phyloP scores from a whole-genome alignment of 1,140 invertebrate genomes.

The Heliconius nattereri region DNA sequence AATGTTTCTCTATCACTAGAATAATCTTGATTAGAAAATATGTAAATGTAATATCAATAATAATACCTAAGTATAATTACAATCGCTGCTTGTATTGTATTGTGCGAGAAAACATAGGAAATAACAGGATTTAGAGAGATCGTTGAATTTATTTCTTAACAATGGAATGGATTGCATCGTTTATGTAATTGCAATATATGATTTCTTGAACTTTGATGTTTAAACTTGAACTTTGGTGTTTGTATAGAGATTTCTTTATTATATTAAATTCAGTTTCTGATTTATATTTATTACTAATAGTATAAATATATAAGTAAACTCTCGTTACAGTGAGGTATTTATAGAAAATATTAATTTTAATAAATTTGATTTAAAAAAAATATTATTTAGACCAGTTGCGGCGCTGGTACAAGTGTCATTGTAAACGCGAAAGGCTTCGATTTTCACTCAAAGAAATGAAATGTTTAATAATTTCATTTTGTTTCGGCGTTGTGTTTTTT shows the following conservation, averaged over 20 bases:
- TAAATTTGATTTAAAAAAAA: too few species aligned
- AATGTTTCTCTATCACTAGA: not conserved
- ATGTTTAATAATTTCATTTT: too few species aligned
- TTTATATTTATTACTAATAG: not conserved
- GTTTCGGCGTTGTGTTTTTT: too few species aligned
- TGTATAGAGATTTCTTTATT: not conserved
- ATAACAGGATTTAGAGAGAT: constrained; percentile 48
- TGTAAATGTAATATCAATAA: constrained; percentile 43
- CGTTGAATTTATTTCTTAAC: constrained; percentile 34
- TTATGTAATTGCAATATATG: constrained; percentile 36
- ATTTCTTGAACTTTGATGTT: constrained; percentile 20
- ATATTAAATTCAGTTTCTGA: not conserved
- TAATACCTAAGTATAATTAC: constrained; percentile 39
- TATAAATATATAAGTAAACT: too few species aligned
- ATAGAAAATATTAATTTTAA: not conserved
- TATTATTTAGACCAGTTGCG: too few species aligned
- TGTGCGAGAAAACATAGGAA: constrained; percentile 59
- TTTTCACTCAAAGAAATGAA: too few species aligned
- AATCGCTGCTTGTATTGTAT: constrained; percentile 48
- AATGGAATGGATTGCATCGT: constrained; percentile 36
- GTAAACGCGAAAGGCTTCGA: too few species aligned
- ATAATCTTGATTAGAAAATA: constrained; percentile 21
- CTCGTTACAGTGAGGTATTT: too few species aligned
- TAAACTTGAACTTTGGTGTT: constrained; percentile 15
- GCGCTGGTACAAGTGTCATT: too few species aligned